Conservation (phyloP, 2,888 invertebrate genomes). For the Mythimna loreyi region DNA sequence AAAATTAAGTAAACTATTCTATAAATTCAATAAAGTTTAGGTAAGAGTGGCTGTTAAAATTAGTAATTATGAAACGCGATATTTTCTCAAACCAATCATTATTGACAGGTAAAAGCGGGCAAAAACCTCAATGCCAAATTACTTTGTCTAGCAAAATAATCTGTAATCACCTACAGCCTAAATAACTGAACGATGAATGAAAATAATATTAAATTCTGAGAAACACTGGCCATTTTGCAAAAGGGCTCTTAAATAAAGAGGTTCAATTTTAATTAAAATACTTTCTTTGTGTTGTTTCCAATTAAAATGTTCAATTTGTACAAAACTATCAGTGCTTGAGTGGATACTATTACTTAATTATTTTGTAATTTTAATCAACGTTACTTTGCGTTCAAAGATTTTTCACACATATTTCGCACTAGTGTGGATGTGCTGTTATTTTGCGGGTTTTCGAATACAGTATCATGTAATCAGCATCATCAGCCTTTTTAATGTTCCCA, state of each 20-base stretch:
- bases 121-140: neutral
- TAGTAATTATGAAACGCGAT: too few species aligned
- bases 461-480: too few species aligned
- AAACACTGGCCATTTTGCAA: slow-evolving; percentile 2
- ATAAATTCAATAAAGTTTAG: too few species aligned
- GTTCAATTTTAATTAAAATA: slow-evolving; percentile 43
- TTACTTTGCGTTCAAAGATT: slow-evolving; percentile 5
- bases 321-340: slow-evolving; percentile 35
- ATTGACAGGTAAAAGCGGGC: neutral
- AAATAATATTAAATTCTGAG: slow-evolving; percentile 24
- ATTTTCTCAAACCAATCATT: too few species aligned
- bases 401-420: neutral
- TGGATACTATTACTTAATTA: slow-evolving; percentile 32
- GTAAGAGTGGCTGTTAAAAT: too few species aligned
- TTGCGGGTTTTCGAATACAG: too few species aligned
- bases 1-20: too few species aligned
- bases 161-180: slow-evolving; percentile 2
- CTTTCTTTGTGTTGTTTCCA: slow-evolving; percentile 42
- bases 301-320: slow-evolving; percentile 29
- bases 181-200: slow-evolving; percentile 6
- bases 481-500: too few species aligned
- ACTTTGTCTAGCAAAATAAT: slow-evolving; percentile 1
- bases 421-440: too few species aligned
- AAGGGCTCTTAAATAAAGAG: slow-evolving; percentile 20
- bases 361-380: slow-evolving; percentile 39